These are phyloP conservation scores for Botia kubotai DNA, from an alignment of 2,797 vertebrate genomes.

Conservation along the genomic window DNA sequence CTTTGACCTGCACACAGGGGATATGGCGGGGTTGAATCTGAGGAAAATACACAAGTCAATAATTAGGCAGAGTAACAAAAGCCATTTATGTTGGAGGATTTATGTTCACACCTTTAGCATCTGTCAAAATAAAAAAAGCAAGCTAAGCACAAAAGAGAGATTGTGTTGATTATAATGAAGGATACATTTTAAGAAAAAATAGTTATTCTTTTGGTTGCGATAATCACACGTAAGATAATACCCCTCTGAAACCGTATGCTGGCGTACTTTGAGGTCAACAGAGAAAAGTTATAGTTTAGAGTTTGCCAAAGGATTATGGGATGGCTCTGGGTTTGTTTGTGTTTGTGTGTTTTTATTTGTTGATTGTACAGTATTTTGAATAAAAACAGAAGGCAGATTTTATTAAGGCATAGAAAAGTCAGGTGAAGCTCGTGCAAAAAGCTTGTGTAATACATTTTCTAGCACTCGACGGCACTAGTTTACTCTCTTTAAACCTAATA, in stretches of 20 bases:
- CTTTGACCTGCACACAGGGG: constrained; percentile 8
- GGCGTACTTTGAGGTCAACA: not conserved
- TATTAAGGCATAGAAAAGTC: constrained; percentile 20
- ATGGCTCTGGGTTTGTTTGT: constrained; percentile 39
- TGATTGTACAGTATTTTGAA: constrained; percentile 51
- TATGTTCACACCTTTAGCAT: constrained; percentile 19
- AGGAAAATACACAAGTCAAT: constrained; percentile 12
- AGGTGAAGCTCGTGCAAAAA: constrained; percentile 21
- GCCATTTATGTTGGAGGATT: constrained; percentile 10
- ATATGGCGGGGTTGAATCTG: not conserved
- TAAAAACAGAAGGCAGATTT: constrained; percentile 14
- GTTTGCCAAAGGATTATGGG: constrained; percentile 22
- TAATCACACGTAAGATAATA: not conserved
- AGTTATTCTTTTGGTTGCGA: constrained; percentile 13
- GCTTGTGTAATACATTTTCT: constrained; percentile 1
- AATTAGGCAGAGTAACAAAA: constrained; percentile 8
- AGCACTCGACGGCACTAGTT: constrained; percentile 10
- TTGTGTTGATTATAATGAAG: not conserved
- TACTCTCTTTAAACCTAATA: constrained; percentile 19
- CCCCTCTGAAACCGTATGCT: constrained; percentile 13
- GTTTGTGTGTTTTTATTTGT: constrained; percentile 40
- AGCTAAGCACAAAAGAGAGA: constrained; percentile 8
- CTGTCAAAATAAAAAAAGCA: constrained; percentile 2
- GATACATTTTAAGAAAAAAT: not conserved
- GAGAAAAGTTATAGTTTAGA: not conserved